phyloP scores from a whole-genome alignment of 1,140 invertebrate genomes.

The Laupala kohalensis region DNA sequence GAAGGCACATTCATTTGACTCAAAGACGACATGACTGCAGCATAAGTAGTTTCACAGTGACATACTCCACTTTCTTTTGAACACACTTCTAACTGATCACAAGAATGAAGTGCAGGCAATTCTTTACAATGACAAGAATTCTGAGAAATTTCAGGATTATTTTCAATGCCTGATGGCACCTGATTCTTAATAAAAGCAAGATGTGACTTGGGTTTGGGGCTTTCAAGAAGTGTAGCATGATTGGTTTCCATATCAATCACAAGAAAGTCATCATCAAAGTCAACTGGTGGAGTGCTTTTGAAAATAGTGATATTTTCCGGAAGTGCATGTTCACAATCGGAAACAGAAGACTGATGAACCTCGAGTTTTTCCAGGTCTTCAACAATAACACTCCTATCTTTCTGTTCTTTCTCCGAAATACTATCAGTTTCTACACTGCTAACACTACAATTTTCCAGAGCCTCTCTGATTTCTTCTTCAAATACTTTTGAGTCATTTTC shows the following conservation, averaged over 20 bases:
- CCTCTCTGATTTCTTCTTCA: slow-evolving; percentile 20
- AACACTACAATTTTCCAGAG: slow-evolving; percentile 11
- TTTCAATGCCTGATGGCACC: not conserved
- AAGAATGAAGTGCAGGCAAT: slow-evolving; percentile 3
- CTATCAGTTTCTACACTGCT: slow-evolving; percentile 8
- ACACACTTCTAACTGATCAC: slow-evolving; percentile 13
- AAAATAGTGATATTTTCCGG: not conserved
- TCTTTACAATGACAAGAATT: not conserved
- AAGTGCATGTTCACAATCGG: not conserved
- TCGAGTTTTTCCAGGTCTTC: slow-evolving; percentile 17
- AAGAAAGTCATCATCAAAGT: slow-evolving; percentile 34
- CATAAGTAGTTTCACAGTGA: not conserved
- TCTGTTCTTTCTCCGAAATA: not conserved
- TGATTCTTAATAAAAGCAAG: slow-evolving; percentile 17
- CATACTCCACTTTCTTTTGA: slow-evolving; percentile 23
- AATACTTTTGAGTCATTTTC: slow-evolving; percentile 14
- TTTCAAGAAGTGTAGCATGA: slow-evolving; percentile 34
- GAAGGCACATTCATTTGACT: slow-evolving; percentile 6
- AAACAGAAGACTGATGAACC: not conserved
- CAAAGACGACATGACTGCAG: slow-evolving; percentile 18
- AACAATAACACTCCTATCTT: slow-evolving; percentile 13
- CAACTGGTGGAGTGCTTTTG: not conserved
- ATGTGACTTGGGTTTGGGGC: slow-evolving; percentile 20
- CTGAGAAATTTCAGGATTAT: not conserved
- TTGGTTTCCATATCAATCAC: slow-evolving; percentile 40